These are phyloP conservation scores for Aegypius monachus DNA, from an alignment of 2,113 vertebrate species.

Conservation along the genomic window DNA sequence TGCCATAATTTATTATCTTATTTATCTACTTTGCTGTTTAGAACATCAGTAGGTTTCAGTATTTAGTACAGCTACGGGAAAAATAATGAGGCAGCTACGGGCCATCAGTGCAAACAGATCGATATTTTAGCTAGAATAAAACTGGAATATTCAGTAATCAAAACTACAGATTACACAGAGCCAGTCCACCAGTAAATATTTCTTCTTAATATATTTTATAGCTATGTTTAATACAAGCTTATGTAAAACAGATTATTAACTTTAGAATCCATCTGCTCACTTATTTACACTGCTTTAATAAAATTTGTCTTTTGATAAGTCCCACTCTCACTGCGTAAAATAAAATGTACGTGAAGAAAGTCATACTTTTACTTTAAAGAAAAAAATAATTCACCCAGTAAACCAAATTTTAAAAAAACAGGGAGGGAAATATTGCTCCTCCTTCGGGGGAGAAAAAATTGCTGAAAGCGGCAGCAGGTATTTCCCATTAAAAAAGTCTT, in stretches of 20 bases:
- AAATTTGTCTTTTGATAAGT: neutral
- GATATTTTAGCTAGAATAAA: constrained; percentile 2
- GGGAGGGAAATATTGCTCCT: neutral
- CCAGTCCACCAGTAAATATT: neutral
- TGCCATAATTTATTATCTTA: constrained; percentile 42
- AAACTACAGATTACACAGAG: neutral
- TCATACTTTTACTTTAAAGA: neutral
- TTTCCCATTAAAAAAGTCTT: neutral
- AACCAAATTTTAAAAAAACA: neutral
- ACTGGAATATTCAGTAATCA: neutral
- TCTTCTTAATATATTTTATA: neutral
- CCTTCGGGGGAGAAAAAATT: neutral
- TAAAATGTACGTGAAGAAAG: neutral
- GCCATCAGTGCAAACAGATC: constrained; percentile 13
- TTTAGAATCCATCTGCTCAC: neutral
- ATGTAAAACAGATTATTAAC: neutral
- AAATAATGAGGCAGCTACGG: constrained; percentile 38
- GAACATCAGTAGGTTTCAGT: constrained; percentile 21
- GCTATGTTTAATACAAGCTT: neutral
- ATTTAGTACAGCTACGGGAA: constrained; percentile 22
- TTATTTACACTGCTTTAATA: neutral
- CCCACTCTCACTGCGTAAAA: neutral
- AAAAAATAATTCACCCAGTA: neutral
- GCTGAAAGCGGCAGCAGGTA: neutral
- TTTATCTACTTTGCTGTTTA: constrained; percentile 36